Evolutionary conservation across 2,113 vertebrate species (phyloP), one percentile per base, ranked within the genome.

Genomic region (Carassius auratus): DNA sequence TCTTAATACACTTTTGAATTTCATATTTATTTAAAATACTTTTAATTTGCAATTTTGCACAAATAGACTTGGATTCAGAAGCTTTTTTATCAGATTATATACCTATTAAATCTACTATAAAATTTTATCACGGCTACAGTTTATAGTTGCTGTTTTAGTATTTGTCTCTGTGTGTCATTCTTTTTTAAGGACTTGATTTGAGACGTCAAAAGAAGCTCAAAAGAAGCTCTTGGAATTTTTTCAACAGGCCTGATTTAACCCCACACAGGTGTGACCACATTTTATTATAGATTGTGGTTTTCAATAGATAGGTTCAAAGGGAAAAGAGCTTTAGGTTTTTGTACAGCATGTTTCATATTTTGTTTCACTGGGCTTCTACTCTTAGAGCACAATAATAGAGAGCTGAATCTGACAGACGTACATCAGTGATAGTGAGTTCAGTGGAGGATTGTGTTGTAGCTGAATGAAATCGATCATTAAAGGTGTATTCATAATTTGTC

Each of bases 401-500:
- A 30, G 30, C 30, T 30, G 30, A 30, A 30, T 30, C 30, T 30
- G 30, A 30, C 30, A 30, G 30, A 30, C 2, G 30, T 30, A 30
- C 30, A 30, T 30, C 30, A 30, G 30, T 30, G 30, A 30, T 30
- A 30, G 30, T 30, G 30, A 30, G 30, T 30, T 30, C 30, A 30
- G 30, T 30, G 30, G 30, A 30, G 1, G 30, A 2, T 30, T 30
- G 1, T 30, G 30, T 30, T 30, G 30, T 30, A 30, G 30, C 30
- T 30, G 30, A 30, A 30, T 30, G 30, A 30, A 30, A 30, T 30
- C 30, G 30, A 30, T 30, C 30, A 30, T 30, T 30, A 30, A 2
- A 17, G 5, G 26, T 33, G 26, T 33, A 1, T 17, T 17, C 0
- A 3, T 30, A 6, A 7, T 2, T 0, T 6, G 6, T 17, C 0